Evolutionary conservation across 1,140 invertebrate species (phyloP).

Genomic region (Pseudoatta argentina): DNA sequence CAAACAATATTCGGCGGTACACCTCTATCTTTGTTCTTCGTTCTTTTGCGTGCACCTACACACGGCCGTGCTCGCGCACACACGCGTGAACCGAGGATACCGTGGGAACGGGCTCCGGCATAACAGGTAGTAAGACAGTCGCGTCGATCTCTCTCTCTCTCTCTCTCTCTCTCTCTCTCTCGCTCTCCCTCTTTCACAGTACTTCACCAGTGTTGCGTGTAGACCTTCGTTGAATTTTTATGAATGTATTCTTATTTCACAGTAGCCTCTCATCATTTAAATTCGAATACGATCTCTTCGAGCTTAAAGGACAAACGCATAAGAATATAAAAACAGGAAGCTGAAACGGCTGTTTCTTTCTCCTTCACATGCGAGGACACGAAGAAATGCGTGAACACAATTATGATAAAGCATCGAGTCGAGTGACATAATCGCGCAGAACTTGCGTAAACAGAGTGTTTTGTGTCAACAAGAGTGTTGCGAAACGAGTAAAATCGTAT

Average conservation of each 20-base stretch:
- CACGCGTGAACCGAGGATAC: slow-evolving; percentile 58
- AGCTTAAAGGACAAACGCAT: background rate
- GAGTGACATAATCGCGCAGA: slow-evolving; percentile 16
- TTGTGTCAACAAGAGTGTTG: background rate
- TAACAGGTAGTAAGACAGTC: slow-evolving; percentile 70
- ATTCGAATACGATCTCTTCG: background rate
- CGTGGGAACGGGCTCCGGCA: slow-evolving; percentile 64
- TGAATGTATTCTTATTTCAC: background rate
- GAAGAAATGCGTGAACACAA: slow-evolving; percentile 3
- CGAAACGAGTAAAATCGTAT: background rate
- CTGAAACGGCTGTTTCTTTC: background rate
- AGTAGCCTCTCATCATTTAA: background rate
- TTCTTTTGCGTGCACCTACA: slow-evolving; percentile 4
- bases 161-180: background rate
- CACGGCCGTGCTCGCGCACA: background rate
- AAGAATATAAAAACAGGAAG: background rate
- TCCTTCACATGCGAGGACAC: too few relatives aligned
- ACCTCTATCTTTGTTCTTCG: slow-evolving; percentile 24
- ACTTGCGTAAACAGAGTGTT: background rate
- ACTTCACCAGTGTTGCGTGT: slow-evolving; percentile 13
- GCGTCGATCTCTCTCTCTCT: slow-evolving; percentile 12
- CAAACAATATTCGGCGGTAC: slow-evolving; percentile 55
- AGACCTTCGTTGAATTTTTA: slow-evolving; percentile 39
- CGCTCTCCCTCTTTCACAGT: background rate
- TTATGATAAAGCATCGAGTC: background rate